Evolutionary conservation across 2,888 invertebrate genomes (phyloP).

Genomic region (Apamea monoglypha): DNA sequence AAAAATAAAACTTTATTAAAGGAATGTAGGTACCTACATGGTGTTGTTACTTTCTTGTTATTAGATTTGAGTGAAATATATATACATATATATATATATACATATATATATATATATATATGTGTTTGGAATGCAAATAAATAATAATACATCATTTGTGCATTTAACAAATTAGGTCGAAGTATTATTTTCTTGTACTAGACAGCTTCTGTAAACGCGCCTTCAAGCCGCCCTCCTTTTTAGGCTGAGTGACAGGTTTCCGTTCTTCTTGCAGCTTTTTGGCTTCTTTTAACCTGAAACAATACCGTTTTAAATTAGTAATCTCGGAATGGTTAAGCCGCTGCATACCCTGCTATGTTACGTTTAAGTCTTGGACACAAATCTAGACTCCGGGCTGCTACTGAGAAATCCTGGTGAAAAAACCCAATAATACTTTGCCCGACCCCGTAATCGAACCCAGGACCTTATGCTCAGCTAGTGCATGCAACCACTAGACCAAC

Average conservation of each 20-base stretch:
- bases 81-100: too few relatives aligned
- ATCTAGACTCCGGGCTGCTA: too few relatives aligned
- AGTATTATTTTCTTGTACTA: constrained; percentile 78
- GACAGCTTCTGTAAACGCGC: constrained; percentile 91
- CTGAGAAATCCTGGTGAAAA: too few relatives aligned
- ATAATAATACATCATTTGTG: constrained; percentile 57
- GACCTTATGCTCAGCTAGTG: too few relatives aligned
- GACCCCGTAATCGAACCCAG: too few relatives aligned
- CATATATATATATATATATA: too few relatives aligned
- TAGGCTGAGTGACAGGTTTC: constrained; percentile 89
- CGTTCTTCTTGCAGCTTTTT: constrained; percentile 91
- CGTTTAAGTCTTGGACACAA: too few relatives aligned
- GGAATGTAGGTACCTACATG: constrained; percentile 37
- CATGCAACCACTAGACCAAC: too few relatives aligned
- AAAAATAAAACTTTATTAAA: constrained; percentile 39
- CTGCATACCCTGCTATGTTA: too few relatives aligned
- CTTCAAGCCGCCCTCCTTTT: constrained; percentile 92
- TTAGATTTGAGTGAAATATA: constrained; percentile 52
- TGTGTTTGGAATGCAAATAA: constrained; percentile 57
- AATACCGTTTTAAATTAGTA: neutral
- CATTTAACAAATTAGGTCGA: constrained; percentile 44
- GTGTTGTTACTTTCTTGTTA: constrained; percentile 34
- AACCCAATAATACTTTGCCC: too few relatives aligned
- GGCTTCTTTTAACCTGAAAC: constrained; percentile 90
- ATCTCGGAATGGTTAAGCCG: neutral